A percentile compares a stretch with the other conserved stretches of the same genome.
phyloP scores from a whole-genome alignment of 2,113 vertebrate species.

The Tor tambroides region DNA sequence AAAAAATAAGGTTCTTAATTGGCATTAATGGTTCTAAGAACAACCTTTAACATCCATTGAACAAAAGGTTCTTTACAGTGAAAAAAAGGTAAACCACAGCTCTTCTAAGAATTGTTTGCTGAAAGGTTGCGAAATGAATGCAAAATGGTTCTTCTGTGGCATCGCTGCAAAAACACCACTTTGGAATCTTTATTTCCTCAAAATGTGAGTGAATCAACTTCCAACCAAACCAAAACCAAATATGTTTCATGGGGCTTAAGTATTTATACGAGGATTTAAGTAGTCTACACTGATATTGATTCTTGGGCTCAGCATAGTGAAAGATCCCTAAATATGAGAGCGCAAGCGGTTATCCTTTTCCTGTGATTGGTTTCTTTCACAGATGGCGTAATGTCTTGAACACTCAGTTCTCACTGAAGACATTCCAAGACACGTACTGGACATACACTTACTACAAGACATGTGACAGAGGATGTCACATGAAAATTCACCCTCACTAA shows the following conservation, averaged over 20 bases:
- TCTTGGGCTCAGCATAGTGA: not conserved
- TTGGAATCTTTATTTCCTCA: not conserved
- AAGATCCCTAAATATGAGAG: not conserved
- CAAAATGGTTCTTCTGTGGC: not conserved
- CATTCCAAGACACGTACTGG: not conserved
- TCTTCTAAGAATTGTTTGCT: not conserved
- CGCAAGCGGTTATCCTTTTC: not conserved
- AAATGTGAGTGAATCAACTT: not conserved
- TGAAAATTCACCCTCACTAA: not conserved
- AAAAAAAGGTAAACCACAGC: not conserved
- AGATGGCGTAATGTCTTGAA: not conserved
- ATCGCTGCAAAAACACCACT: not conserved
- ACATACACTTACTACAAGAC: not conserved
- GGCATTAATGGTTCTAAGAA: no score
- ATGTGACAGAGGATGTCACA: not conserved
- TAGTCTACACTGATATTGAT: not conserved
- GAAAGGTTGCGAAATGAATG: not conserved
- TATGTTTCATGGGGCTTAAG: not conserved
- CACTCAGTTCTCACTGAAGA: not conserved
- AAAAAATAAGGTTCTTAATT: not conserved
- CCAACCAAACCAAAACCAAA: not conserved
- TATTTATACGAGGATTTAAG: not conserved
- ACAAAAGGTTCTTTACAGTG: no score
- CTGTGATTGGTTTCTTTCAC: not conserved
- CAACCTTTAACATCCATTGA: no score